Evolutionary conservation across 2,888 invertebrate species (phyloP).

Genomic region (Coronaproctus castanopsis): DNA sequence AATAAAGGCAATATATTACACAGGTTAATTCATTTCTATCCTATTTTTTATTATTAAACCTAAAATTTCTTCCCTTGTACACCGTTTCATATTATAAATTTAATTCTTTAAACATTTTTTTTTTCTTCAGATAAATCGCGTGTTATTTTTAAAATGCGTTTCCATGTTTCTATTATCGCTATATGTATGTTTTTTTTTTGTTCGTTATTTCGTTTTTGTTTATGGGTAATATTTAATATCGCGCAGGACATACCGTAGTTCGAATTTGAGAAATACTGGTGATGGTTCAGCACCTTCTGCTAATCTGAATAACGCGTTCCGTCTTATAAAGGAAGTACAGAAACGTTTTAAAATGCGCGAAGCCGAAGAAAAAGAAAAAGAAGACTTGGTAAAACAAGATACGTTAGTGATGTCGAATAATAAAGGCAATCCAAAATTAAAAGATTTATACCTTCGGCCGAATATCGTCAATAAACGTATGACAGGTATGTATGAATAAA

Average conservation of each 20-base stretch:
- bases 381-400: constrained; percentile 96
- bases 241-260: constrained; percentile 74
- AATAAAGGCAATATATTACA: too few species aligned
- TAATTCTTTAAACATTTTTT: too few species aligned
- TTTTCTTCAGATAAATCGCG: too few species aligned
- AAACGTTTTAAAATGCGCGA: constrained; percentile 95
- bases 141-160: too few species aligned
- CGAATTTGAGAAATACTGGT: constrained; percentile 93
- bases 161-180: too few species aligned
- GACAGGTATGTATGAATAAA: constrained; percentile 46
- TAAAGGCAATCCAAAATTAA: constrained; percentile 92
- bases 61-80: too few species aligned
- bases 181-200: too few species aligned
- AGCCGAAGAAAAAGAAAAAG: constrained; percentile 94
- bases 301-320: constrained; percentile 88
- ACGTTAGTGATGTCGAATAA: constrained; percentile 79
- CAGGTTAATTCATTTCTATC: too few species aligned
- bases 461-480: constrained; percentile 94
- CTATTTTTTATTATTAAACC: too few species aligned
- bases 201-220: too few species aligned
- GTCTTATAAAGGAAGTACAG: constrained; percentile 96
- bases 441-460: constrained; percentile 95
- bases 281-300: constrained; percentile 82
- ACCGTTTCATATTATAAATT: too few species aligned
- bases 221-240: constrained; percentile 2